Evolutionary conservation across 1,140 invertebrate species (phyloP).

Genomic region (Condylostylus longicornis): DNA sequence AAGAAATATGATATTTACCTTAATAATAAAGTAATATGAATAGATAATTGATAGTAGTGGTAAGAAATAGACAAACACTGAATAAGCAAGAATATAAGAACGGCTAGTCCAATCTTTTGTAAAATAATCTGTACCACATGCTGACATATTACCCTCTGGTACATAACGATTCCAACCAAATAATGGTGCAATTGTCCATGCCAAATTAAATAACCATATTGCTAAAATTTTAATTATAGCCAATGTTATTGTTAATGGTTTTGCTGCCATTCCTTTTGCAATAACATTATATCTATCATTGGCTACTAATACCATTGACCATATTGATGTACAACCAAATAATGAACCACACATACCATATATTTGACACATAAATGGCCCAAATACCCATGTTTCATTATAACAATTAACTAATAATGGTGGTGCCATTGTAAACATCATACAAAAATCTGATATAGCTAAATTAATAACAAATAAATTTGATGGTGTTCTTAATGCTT

Average conservation of each 20-base stretch:
- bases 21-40: slow-evolving; percentile 56
- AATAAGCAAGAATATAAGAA: slow-evolving; percentile 50
- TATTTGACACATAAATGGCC: slow-evolving; percentile 55
- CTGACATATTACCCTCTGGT: slow-evolving; percentile 65
- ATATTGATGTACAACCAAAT: slow-evolving; percentile 66
- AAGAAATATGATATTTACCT: too few relatives aligned
- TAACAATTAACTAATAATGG: slow-evolving; percentile 66
- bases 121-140: slow-evolving; percentile 65
- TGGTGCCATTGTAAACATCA: slow-evolving; percentile 65
- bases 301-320: slow-evolving; percentile 68
- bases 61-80: slow-evolving; percentile 43
- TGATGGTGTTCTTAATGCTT: slow-evolving; percentile 57
- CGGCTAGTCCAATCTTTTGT: slow-evolving; percentile 43
- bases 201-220: slow-evolving; percentile 50
- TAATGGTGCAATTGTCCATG: slow-evolving; percentile 56
- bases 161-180: slow-evolving; percentile 73
- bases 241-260: slow-evolving; percentile 50
- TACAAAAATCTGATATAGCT: slow-evolving; percentile 66
- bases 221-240: slow-evolving; percentile 50
- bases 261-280: slow-evolving; percentile 56
- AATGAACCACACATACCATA: slow-evolving; percentile 65
- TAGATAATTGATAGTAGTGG: slow-evolving; percentile 53
- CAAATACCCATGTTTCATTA: slow-evolving; percentile 61
- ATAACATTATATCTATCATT: slow-evolving; percentile 76
- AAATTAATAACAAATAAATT: slow-evolving; percentile 69